Base-by-base conservation (phyloP, 2,113 vertebrate genomes). In the Pelecanus crispus region DNA sequence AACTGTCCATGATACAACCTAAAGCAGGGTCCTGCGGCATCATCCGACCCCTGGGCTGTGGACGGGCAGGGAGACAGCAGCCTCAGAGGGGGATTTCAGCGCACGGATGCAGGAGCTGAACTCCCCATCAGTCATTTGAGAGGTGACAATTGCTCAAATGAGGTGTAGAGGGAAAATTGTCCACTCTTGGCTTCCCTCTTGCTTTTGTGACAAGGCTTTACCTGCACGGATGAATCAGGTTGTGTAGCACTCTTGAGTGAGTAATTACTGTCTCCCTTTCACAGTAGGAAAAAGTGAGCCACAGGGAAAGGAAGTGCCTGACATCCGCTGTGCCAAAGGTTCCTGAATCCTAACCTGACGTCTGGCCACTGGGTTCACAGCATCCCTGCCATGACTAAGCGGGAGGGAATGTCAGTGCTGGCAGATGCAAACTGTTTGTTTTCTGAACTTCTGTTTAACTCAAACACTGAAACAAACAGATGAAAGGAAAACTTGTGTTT, bases 221-320 rank as follows among this genome's bases (percentile, higher is more conserved):
- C 32, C 4, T 22, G 50, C 59, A 18, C 38, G 0, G 1, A 9
- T 85, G 89, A 81, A 32, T 91, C 91, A 47, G 73, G 68, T 20
- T 1, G 0, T 34, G 63, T 14, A 12, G 45, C 28, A 52, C 34
- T 72, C 44, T 62, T 24, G 62, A 18, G 22, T 44, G 42, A 34
- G 45, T 74, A 42, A 62, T 50, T 53, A 50, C 32, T 36, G 73
- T 61, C 65, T 67, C 68, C 55, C 21, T 94, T 88, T 94, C 62
- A 6, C 52, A 85, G 78, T 3, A 72, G 94, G 95, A 94, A 94
- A 92, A 95, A 87, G 78, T 95, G 94, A 97, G 68, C 59, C 91
- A 91, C 3, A 12, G 49, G 62, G 87, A 79, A 49, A 79, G 93
- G 91, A 87, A 90, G 81, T 0, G 0, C 55, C 77, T 82, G 87